Evolutionary conservation across 2,797 vertebrate species (phyloP), one percentile per base, ranked within the genome.

Genomic region (Podarcis siculus): DNA sequence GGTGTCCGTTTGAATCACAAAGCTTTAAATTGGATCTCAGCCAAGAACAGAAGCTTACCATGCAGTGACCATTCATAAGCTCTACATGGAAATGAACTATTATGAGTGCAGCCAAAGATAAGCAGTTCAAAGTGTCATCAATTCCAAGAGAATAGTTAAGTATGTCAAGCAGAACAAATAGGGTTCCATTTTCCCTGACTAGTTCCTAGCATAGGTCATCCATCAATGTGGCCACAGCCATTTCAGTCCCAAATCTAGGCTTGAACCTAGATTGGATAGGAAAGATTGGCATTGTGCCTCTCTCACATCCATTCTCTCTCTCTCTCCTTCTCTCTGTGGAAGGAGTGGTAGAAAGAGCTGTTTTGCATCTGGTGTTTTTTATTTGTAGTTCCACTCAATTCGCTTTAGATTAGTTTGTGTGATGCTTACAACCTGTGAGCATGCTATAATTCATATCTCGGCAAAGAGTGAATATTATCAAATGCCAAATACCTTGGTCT

Each of bases 361-460:
- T 73, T 42, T 61, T 64, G 49, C 21, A 19, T 64, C 27, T 30
- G 4, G 35, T 87, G 79, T 72, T 75, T 78, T n/a, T 19, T 21
- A 15, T 77, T 76, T 49, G 49, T 13, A 49, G 49, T 49, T 3
- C 37, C 25, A 49, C 23, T 49, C 17, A 66, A 69, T 67, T 66
- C 78, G 23, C n/a, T 67, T 67, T 75, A 66, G 42, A 35, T 81
- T 81, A 39, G 25, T 75, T 66, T 81, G 32, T n/a, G 61, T 49
- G 42, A 69, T 37, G 3, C 37, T 37, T 37, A 89, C 80, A 83
- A 89, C 82, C 10, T 83, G 12, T 42, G 77, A 90, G 39, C 25
- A 42, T 0, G 0, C 8, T 69, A 81, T 88, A 93, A 55, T 82
- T 76, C 71, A 79, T 1, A 30, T 0, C 32, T 82, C n/a, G 84